phyloP scores from a whole-genome alignment of 1,140 invertebrate species.

The Pinna nobilis region DNA sequence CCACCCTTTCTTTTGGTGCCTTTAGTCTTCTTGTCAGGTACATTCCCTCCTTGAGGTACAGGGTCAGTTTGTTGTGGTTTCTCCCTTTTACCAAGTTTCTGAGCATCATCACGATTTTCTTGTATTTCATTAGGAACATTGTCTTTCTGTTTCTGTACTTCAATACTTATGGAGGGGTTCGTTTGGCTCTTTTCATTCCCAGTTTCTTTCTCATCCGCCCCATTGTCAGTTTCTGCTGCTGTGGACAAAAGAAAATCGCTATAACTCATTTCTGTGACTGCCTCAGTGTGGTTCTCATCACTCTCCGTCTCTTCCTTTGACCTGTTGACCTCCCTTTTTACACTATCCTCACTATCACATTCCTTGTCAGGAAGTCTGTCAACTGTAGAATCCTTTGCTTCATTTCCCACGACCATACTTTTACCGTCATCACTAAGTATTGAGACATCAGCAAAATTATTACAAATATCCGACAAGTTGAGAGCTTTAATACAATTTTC shows the following conservation, averaged over 20 bases:
- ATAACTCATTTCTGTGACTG: background rate
- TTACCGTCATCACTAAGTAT: constrained; percentile 2
- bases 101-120: background rate
- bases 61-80: background rate
- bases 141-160: background rate
- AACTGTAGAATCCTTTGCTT: background rate
- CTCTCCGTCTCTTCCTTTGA: background rate
- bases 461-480: constrained; percentile 15
- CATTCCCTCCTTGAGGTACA: too few species aligned
- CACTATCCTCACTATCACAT: too few species aligned
- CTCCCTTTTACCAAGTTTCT: background rate
- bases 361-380: too few species aligned
- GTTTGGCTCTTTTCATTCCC: background rate
- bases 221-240: background rate
- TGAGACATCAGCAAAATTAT: constrained; percentile 5
- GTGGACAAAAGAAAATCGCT: background rate
- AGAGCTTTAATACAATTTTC: background rate
- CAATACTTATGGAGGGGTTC: background rate
- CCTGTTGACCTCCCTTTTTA: background rate
- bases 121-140: background rate
- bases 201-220: background rate
- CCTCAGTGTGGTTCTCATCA: background rate
- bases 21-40: background rate
- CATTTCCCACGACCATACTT: background rate
- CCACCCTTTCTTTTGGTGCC: background rate